phyloP scores from a whole-genome alignment of 2,797 vertebrate genomes.

The Pseudocheirus occidentalis region DNA sequence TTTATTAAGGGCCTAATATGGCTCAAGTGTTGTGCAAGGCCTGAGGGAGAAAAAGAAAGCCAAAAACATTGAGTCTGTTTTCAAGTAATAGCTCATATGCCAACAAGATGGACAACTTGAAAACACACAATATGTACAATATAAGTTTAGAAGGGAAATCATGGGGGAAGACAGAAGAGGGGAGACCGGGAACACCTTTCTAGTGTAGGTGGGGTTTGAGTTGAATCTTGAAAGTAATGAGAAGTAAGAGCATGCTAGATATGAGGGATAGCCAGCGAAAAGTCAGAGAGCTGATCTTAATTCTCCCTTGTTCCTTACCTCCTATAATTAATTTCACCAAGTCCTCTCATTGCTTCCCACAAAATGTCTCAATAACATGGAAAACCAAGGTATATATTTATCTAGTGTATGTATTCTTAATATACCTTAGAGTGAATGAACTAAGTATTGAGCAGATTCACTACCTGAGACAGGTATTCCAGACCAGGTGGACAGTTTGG shows the following conservation, averaged over 20 bases:
- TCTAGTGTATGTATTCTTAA: background rate
- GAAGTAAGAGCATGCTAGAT: background rate
- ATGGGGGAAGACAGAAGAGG: background rate
- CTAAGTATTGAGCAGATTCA: background rate
- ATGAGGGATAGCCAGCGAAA: background rate
- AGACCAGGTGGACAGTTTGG: conserved; percentile 89
- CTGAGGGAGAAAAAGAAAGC: background rate
- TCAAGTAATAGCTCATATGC: background rate
- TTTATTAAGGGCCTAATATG: background rate
- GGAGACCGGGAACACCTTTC: background rate
- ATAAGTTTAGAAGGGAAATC: background rate
- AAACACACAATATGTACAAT: background rate
- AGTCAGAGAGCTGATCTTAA: background rate
- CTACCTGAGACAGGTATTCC: conserved; percentile 89
- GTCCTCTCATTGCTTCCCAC: background rate
- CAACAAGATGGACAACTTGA: background rate
- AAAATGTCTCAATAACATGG: background rate
- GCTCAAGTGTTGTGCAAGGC: background rate
- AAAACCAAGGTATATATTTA: background rate
- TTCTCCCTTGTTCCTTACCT: background rate
- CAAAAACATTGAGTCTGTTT: background rate
- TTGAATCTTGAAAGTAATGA: background rate
- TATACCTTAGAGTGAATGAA: background rate
- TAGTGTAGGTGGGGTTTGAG: background rate
- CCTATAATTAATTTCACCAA: background rate